Evolutionary conservation across 2,797 vertebrate species (phyloP).

Genomic region (Protosalanx chinensis): DNA sequence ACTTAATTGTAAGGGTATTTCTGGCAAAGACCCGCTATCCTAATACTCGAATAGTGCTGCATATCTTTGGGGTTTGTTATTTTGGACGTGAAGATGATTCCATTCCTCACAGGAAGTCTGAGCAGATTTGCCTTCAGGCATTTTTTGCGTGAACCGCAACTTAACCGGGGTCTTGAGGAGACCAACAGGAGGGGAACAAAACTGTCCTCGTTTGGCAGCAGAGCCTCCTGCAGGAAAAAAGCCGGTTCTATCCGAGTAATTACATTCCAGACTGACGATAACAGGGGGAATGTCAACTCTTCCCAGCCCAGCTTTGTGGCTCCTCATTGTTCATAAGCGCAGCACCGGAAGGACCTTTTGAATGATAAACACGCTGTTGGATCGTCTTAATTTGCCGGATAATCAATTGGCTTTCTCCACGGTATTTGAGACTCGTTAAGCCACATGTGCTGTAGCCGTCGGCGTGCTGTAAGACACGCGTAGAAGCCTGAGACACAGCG

Average conservation of each 20-base stretch:
- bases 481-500: no score
- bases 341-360: constrained; percentile 49
- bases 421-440: not conserved
- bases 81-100: not conserved
- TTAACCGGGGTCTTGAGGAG: constrained; percentile 21
- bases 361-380: constrained; percentile 27
- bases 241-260: constrained; percentile 60
- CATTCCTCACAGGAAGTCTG: not conserved
- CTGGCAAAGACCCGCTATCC: not conserved
- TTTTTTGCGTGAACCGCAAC: constrained; percentile 16
- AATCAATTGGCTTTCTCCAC: not conserved
- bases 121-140: not conserved
- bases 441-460: not conserved
- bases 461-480: not conserved
- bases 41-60: not conserved
- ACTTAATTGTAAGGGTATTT: not conserved
- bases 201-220: constrained; percentile 45
- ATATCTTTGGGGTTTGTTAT: not conserved
- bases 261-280: constrained; percentile 73
- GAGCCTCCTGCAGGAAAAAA: constrained; percentile 42
- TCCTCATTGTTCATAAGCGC: constrained; percentile 62
- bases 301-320: constrained; percentile 36
- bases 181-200: constrained; percentile 48
- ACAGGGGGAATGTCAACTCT: constrained; percentile 67
- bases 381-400: not conserved